Conservation (phyloP, 2,797 vertebrate genomes). For the Gobionotothen gibberifrons region DNA sequence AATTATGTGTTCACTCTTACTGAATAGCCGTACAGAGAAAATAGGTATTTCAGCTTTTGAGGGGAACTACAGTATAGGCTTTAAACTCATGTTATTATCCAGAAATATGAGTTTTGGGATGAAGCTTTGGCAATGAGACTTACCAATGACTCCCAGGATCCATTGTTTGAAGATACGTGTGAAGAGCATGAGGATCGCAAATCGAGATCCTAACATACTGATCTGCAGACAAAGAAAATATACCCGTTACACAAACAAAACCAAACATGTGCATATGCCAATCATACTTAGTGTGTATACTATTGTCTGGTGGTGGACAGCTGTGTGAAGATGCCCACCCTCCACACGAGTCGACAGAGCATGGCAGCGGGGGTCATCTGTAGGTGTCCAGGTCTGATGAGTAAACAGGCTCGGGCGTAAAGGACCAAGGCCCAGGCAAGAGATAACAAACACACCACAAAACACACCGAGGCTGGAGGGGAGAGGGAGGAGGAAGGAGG, state of each 20-base stretch:
- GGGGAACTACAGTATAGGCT: too few species aligned
- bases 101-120: too few species aligned
- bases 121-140: slow-evolving; percentile 38
- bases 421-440: slow-evolving; percentile 90
- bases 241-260: neutral
- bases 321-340: slow-evolving; percentile 67
- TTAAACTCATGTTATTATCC: too few species aligned
- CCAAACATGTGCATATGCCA: neutral
- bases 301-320: neutral
- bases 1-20: too few species aligned
- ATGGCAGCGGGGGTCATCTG: slow-evolving; percentile 81
- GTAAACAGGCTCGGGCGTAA: slow-evolving; percentile 79
- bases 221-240: slow-evolving; percentile 63
- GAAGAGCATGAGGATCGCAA: slow-evolving; percentile 88
- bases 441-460: slow-evolving; percentile 85
- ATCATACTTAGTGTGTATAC: neutral
- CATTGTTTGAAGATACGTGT: slow-evolving; percentile 86
- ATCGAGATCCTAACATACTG: slow-evolving; percentile 87
- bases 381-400: slow-evolving; percentile 85
- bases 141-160: slow-evolving; percentile 87
- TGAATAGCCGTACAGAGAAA: too few species aligned
- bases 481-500: neutral
- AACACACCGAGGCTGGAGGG: slow-evolving; percentile 80
- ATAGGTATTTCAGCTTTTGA: too few species aligned
- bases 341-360: slow-evolving; percentile 90